Base-by-base conservation (phyloP, 2,888 invertebrate genomes). In the Eupeodes luniger region DNA sequence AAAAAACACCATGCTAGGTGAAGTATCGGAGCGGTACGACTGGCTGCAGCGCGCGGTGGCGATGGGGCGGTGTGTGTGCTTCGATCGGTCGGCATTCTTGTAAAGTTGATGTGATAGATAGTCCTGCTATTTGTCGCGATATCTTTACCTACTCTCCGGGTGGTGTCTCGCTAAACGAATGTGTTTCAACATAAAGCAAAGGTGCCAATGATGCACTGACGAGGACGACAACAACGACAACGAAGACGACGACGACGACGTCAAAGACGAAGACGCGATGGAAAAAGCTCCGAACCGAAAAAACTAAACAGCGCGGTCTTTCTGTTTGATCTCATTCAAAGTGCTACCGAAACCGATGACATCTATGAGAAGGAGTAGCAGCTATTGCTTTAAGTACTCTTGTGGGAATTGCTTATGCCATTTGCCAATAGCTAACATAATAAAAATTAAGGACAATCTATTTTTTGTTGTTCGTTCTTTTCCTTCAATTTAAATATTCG, bases 101-200 rank as follows among this genome's bases (percentile, higher is more conserved):
- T 36, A 36, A 40, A 36, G 66, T 75, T 81, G 87, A 87, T 87
- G 88, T 88, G 84, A 88, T 88, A 88, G 88, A 88, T 88, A 88
- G 81, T 78, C 77, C 74, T 85, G 84, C 84, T 88, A 88, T 88
- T 88, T 88, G 84, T 88, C 84, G 84, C 84, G 81, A 88, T 88
- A 88, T 88, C 88, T 88, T 78, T 88, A 85, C 84, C 74, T 85
- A 85, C 84, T 84, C 80, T 10, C 59, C 77, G 88, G 84, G 88
- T 78, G 84, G 88, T 84, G 84, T 81, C 77, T 84, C 9, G 9
- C 34, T 79, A 59, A 79, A 66, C 83, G 75, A 83, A 57, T 82
- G 74, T 75, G 78, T 49, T 40, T 59, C 12, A 36, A 19, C 44
- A 19, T n/a, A 27, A 69, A 51, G 40, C 44, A 74, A 59, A 51